These are phyloP conservation scores for Centruroides vittatus DNA, from an alignment of 1,140 invertebrate genomes.

Conservation along the genomic window DNA sequence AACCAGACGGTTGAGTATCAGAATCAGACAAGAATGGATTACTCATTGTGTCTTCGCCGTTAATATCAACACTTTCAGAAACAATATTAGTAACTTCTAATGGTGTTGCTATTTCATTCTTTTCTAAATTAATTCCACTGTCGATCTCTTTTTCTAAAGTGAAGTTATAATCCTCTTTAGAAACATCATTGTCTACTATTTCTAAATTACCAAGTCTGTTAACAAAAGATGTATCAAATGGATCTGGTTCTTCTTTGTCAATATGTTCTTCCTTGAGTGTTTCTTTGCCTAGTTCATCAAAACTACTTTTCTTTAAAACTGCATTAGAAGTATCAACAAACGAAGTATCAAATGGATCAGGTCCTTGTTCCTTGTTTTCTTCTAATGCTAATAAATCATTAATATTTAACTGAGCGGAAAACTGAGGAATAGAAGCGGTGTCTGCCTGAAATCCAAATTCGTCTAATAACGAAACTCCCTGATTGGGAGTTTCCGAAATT, in stretches of 20 bases:
- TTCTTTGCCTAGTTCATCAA: background rate
- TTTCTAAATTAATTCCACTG: no score
- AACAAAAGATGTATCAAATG: constrained; percentile 26
- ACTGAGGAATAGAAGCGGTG: background rate
- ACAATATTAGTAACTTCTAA: no score
- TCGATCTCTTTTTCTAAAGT: no score
- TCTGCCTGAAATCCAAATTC: constrained; percentile 22
- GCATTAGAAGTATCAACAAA: constrained; percentile 17
- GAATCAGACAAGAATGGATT: constrained; percentile 13
- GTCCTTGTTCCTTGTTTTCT: constrained; percentile 12
- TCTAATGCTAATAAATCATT: constrained; percentile 15
- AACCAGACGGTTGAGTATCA: no score
- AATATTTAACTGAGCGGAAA: constrained; percentile 12
- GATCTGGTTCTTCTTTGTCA: constrained; percentile 20
- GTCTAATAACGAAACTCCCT: constrained; percentile 42
- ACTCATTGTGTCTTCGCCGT: constrained; percentile 6
- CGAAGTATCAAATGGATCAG: constrained; percentile 27
- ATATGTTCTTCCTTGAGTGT: background rate
- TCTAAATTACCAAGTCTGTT: background rate
- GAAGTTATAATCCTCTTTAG: no score
- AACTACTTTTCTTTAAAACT: background rate
- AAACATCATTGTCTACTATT: no score
- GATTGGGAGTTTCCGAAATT: no score
- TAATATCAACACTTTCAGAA: no score
- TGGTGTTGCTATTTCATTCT: no score